Base-by-base conservation (phyloP, 92 coral and sea anemone genomes). In the Metridium senile region DNA sequence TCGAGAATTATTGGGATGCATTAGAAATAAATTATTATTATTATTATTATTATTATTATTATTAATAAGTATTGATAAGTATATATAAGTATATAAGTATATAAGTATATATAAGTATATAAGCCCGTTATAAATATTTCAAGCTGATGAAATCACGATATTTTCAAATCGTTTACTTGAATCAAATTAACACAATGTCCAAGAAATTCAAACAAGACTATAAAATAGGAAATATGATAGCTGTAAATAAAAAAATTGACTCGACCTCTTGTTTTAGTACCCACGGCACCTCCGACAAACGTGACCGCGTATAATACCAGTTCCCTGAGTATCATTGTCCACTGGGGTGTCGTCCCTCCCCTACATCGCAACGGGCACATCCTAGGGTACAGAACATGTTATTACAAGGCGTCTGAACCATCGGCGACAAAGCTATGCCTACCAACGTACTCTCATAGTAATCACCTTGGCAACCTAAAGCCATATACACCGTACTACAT, bases 261-360 rank as follows among this genome's bases (percentile, higher is more conserved):
- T n/a, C n/a, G n/a, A n/a, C n/a, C n/a, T n/a, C n/a, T n/a, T n/a
- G n/a, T 21, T 23, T 27, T 56, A 91, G 97, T 33, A 3, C 97
- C 97, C 33, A 79, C 88, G 21, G 93, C 91, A 28, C 85, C 97
- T 1, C 97, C 97, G 34, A 71, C 89, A 69, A 91, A 86, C 29
- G 97, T 91, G 43, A 78, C 93, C 47, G 97, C 97, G 26, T 86
- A 82, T 77, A 91, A 83, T 74, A 89, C 91, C 28, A 91, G 97
- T 63, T 82, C 93, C 46, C 63, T 86, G 32, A 73, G 91, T 33
- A 86, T 91, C 52, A 74, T 86, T 65, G 93, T 91, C 19, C 62
- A 47, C 62, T 91, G 97, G 93, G 71, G 54, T 26, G 87, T 58
- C 52, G 85, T 92, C 34, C 91, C 90, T 13, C 62, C n/a, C 11